Evolutionary conservation across 2,797 vertebrate genomes (phyloP), one percentile per base, ranked within the genome.

Genomic region (Phoeniculus purpureus): DNA sequence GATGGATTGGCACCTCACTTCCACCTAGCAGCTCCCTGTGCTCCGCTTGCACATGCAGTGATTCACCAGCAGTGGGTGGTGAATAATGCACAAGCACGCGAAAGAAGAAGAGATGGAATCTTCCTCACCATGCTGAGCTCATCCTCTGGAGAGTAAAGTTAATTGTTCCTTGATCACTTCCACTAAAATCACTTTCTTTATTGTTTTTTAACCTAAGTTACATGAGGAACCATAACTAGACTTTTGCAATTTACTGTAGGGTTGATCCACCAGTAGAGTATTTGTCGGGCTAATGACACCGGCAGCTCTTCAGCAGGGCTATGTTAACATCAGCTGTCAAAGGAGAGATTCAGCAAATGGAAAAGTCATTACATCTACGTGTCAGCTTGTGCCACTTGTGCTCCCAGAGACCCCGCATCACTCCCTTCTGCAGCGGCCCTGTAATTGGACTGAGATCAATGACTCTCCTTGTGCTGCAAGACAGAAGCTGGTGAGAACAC

Each of bases 21-120:
- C 90, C 92, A 92, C 78, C 78, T 72, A 67, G 87, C 83, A 95
- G 61, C 78, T 92, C 92, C 77, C 92, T 27, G 50, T 25, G 72
- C 82, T 94, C 72, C 34, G 14, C 81, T 92, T 85, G 92, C 88
- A 96, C 86, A 90, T 85, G 66, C 86, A 72, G 52, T 95, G 94
- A 95, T 94, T 94, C 94, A 94, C 94, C 94, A 95, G 89, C 81
- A 93, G 95, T 95, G 90, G 95, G 95, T 92, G 93, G 93, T 68
- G 91, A 94, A 89, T 95, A 90, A 88, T 37, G 55, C 81, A 77
- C 72, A 65, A 80, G 37, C 9, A 0, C 59, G 66, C 4, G 5
- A 64, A 88, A 65, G 84, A 66, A 75, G 31, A 92, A 13, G 27
- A 31, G 65, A 87, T 2, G 8, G 56, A 67, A 74, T 81, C 27